These are phyloP conservation scores for Odontomachus brunneus DNA, from an alignment of 1,140 invertebrate genomes.

Conservation along the genomic window DNA sequence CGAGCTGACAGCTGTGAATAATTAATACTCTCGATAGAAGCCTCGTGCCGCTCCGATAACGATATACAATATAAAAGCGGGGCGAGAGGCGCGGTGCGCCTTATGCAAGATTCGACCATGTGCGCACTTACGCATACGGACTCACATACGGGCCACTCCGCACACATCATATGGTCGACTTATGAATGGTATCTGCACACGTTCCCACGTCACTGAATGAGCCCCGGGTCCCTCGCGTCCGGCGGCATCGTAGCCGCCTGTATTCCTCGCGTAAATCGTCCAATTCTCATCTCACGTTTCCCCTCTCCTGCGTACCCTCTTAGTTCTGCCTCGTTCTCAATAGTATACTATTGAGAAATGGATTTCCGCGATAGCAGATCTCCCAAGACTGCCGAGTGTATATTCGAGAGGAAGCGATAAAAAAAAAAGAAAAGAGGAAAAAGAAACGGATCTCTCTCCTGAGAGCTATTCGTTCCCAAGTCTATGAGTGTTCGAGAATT, in stretches of 20 bases:
- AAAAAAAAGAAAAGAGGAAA: no score
- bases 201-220: constrained; percentile 79
- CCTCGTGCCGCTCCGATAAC: constrained; percentile 46
- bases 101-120: constrained; percentile 36
- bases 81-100: not conserved
- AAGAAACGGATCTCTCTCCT: not conserved
- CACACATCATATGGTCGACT: constrained; percentile 65
- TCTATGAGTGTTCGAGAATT: no score
- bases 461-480: not conserved
- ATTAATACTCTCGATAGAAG: constrained; percentile 39
- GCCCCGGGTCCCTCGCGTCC: constrained; percentile 73
- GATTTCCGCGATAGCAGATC: not conserved
- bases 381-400: not conserved
- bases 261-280: constrained; percentile 73
- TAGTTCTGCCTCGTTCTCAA: constrained; percentile 35
- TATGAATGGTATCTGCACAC: constrained; percentile 77
- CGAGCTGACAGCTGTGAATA: constrained; percentile 32
- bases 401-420: no score
- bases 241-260: constrained; percentile 67
- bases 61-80: constrained; percentile 31
- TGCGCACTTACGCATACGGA: constrained; percentile 47
- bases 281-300: constrained; percentile 69
- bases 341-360: constrained; percentile 5
- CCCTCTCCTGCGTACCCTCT: constrained; percentile 11
- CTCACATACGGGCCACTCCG: constrained; percentile 30